A percentile compares a stretch with the other conserved stretches of the same genome.
phyloP scores from a whole-genome alignment of 1,140 invertebrate species.

The fruit fly (Drosophila melanogaster) region DNA sequence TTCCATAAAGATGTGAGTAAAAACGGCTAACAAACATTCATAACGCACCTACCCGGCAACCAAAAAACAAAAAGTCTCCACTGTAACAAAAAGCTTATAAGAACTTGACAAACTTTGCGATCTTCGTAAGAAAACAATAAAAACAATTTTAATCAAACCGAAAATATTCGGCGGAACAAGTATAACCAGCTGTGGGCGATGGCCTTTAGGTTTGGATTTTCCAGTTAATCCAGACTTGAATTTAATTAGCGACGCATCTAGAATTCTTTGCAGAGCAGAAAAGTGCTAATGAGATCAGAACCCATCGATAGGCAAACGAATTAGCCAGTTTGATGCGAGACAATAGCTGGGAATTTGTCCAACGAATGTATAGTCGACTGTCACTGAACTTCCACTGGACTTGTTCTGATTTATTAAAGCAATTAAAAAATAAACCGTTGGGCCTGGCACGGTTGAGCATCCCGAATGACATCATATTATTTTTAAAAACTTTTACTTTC shows the following conservation, averaged over 20 bases:
- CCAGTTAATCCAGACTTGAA: constrained; percentile 61
- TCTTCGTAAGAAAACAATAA: not conserved
- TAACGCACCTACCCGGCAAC: constrained; percentile 33
- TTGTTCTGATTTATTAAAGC: constrained; percentile 45
- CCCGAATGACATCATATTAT: constrained; percentile 35
- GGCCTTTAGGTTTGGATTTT: constrained; percentile 50
- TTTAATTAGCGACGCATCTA: constrained; percentile 65
- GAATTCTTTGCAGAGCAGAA: constrained; percentile 37
- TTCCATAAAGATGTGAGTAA: constrained; percentile 20
- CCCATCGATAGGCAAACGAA: constrained; percentile 22
- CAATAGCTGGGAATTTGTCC: constrained; percentile 44
- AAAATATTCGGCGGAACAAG: constrained; percentile 39
- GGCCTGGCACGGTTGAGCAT: constrained; percentile 1
- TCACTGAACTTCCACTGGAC: constrained; percentile 33
- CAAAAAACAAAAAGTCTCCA: not conserved
- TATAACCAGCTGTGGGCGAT: constrained; percentile 53
- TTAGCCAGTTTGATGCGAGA: constrained; percentile 32
- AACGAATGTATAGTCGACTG: constrained; percentile 19
- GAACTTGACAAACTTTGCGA: constrained; percentile 20
- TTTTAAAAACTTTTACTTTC: constrained; percentile 41
- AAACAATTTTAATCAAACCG: constrained; percentile 2
- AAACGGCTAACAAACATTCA: constrained; percentile 24
- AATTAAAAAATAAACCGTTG: constrained; percentile 53
- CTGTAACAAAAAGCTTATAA: constrained; percentile 19
- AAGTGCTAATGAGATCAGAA: constrained; percentile 65